These are phyloP conservation scores for Hassar affinis DNA, from an alignment of 2,113 vertebrate species.

Conservation along the genomic window DNA sequence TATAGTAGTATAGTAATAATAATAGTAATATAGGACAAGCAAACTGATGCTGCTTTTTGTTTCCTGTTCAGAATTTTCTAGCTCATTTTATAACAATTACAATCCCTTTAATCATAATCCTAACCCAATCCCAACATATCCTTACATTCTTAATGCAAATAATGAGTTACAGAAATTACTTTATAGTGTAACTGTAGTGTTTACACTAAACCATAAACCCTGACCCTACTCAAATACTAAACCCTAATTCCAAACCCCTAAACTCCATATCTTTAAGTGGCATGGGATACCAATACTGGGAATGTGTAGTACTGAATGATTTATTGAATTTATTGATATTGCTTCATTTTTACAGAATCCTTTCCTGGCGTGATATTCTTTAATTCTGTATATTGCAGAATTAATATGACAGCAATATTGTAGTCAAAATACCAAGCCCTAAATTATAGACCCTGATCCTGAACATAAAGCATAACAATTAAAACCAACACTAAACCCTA, in stretches of 20 bases:
- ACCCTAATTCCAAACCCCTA: background rate
- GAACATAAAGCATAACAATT: no score
- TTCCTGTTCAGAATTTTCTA: background rate
- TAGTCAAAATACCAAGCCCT: background rate
- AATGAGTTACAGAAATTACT: background rate
- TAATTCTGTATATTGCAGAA: background rate
- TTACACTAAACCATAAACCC: background rate
- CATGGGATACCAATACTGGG: background rate
- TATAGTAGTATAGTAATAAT: no score
- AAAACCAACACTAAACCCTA: no score
- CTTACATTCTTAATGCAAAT: background rate
- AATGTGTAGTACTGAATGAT: background rate
- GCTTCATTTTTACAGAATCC: background rate
- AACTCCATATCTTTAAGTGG: background rate
- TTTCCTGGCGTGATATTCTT: background rate
- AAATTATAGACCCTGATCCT: background rate
- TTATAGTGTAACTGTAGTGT: background rate
- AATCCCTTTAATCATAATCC: background rate
- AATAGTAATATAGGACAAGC: background rate
- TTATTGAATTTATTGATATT: background rate
- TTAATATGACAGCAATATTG: background rate
- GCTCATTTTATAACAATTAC: background rate
- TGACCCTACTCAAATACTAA: background rate
- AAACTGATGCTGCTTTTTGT: background rate
- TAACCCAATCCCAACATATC: background rate